Conservation (phyloP, 2,113 vertebrate genomes). For the Myotis brandtii region DNA sequence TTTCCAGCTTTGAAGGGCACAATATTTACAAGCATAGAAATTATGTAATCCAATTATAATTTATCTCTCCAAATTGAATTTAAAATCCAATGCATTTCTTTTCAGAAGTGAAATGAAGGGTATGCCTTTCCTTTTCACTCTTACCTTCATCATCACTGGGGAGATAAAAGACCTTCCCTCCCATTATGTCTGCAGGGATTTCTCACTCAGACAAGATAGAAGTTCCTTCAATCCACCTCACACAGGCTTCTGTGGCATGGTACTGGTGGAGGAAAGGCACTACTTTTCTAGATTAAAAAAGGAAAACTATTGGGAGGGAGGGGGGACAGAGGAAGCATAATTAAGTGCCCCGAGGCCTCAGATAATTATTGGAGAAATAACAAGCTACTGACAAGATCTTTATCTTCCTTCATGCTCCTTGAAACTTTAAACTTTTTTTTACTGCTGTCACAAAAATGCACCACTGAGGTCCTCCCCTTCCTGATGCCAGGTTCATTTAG, state of each 20-base stretch:
- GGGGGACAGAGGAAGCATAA: not conserved
- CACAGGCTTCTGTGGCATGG: not conserved
- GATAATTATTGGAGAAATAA: not conserved
- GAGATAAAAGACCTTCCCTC: not conserved
- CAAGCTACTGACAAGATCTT: not conserved
- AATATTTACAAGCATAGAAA: slow-evolving; percentile 42
- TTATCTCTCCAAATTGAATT: not conserved
- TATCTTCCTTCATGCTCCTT: not conserved
- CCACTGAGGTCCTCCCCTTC: not conserved
- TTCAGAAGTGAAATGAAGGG: not conserved
- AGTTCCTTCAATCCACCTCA: not conserved
- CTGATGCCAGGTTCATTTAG: not conserved
- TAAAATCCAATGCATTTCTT: slow-evolving; percentile 34
- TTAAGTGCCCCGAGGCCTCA: not conserved
- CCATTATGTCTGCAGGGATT: not conserved
- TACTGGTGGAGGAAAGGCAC: not conserved
- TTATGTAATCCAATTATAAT: not conserved
- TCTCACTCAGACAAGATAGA: not conserved
- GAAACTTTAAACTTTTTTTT: not conserved
- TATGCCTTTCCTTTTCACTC: not conserved
- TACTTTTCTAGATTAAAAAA: not conserved
- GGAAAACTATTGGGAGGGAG: not conserved
- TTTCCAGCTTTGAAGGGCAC: slow-evolving; percentile 51
- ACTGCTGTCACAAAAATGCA: not conserved
- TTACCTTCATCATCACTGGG: not conserved